phyloP scores from a whole-genome alignment of 2,888 invertebrate genomes.

The Patella caerulea region DNA sequence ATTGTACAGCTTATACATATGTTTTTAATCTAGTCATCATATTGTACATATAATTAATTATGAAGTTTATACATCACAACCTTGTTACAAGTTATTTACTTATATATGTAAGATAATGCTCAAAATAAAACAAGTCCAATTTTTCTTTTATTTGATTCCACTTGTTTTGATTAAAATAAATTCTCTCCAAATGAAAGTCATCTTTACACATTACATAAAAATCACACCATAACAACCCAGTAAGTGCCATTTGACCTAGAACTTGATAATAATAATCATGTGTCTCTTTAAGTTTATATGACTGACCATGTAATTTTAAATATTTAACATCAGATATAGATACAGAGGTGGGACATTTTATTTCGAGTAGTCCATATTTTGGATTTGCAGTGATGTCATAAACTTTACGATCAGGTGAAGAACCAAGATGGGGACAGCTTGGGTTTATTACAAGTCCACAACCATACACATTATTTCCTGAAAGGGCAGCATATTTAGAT shows the following conservation, averaged over 20 bases:
- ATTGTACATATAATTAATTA: too few species aligned
- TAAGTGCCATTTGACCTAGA: conserved; percentile 11
- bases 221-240: conserved; percentile 11
- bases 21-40: too few species aligned
- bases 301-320: background rate
- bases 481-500: too few species aligned
- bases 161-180: background rate
- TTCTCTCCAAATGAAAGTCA: conserved; percentile 11
- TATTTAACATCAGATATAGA: background rate
- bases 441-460: too few species aligned
- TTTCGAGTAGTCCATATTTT: background rate
- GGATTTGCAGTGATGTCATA: background rate
- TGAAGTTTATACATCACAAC: too few species aligned
- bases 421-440: background rate
- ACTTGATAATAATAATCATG: conserved; percentile 15
- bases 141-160: conserved; percentile 14
- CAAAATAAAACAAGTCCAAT: conserved; percentile 13
- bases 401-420: background rate
- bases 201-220: conserved; percentile 10
- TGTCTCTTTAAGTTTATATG: background rate
- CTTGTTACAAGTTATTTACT: background rate
- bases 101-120: background rate
- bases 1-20: too few species aligned
- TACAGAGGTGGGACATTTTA: background rate
- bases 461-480: too few species aligned